A percentile compares a stretch with the other conserved stretches of the same genome.
Conservation (phyloP, 2,797 vertebrate genomes). For the Epinephelus malabaricus region DNA sequence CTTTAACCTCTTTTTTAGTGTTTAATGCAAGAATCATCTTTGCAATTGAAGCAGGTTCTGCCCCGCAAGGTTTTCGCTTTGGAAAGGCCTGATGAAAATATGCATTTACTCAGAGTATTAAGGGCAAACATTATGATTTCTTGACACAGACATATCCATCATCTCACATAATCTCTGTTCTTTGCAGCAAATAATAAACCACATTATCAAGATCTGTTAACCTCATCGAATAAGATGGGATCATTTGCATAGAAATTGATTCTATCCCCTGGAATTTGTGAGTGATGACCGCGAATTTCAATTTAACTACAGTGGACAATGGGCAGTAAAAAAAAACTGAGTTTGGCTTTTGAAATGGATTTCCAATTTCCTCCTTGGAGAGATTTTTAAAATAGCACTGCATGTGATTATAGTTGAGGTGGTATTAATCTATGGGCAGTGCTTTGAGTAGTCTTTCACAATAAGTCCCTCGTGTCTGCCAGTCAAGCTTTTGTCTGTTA, state of each 20-base stretch:
- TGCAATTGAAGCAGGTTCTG: conserved; percentile 40
- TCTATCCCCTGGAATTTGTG: conserved; percentile 80
- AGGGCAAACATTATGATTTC: conserved; percentile 80
- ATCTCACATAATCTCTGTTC: conserved; percentile 77
- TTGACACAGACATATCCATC: conserved; percentile 80
- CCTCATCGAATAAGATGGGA: conserved; percentile 77
- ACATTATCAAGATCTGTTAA: conserved; percentile 82
- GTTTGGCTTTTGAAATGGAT: conserved; percentile 76
- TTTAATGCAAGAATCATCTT: conserved; percentile 47
- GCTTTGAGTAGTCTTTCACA: conserved; percentile 48
- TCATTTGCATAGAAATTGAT: conserved; percentile 90
- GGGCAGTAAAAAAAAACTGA: conserved; percentile 68
- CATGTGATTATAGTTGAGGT: conserved; percentile 72
- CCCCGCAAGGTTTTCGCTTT: conserved; percentile 30
- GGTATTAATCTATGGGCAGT: conserved; percentile 66
- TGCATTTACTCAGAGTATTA: conserved; percentile 76
- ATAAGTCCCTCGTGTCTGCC: conserved; percentile 53
- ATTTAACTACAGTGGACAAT: conserved; percentile 81
- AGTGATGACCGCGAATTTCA: conserved; percentile 79
- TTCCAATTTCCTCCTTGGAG: conserved; percentile 79
- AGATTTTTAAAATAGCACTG: conserved; percentile 69
- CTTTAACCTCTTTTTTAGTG: conserved; percentile 15
- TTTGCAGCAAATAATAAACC: conserved; percentile 81
- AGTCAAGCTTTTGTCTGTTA: conserved; percentile 62
- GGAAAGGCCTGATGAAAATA: conserved; percentile 69